Conservation (phyloP, 1,140 invertebrate species). For the Neodiprion pinetum region DNA sequence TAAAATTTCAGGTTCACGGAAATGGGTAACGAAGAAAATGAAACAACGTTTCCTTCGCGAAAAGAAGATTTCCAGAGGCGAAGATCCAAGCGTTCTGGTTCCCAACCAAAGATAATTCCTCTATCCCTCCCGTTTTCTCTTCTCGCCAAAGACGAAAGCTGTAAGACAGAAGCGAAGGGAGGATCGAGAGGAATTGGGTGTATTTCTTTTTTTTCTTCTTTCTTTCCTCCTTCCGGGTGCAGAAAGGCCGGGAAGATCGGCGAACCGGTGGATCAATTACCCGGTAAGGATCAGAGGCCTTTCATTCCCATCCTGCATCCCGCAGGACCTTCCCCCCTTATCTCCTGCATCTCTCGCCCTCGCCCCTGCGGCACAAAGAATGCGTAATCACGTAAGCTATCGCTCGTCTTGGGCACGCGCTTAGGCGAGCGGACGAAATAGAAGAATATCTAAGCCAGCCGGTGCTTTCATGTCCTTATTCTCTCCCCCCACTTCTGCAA, state of each 20-base stretch:
- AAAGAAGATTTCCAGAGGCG: too few relatives aligned
- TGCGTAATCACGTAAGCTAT: slow-evolving; percentile 7
- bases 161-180: too few relatives aligned
- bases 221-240: background rate
- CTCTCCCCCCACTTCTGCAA: background rate
- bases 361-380: slow-evolving; percentile 2
- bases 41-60: too few relatives aligned
- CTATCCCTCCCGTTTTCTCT: too few relatives aligned
- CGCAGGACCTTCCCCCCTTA: slow-evolving; percentile 3
- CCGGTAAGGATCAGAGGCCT: slow-evolving; percentile 19
- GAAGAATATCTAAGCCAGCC: slow-evolving; percentile 21
- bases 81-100: too few relatives aligned
- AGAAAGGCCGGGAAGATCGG: background rate
- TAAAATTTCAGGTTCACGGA: background rate
- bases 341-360: background rate
- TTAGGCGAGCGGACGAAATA: background rate
- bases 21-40: background rate
- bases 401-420: background rate
- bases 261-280: slow-evolving; percentile 10
- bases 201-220: background rate
- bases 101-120: too few relatives aligned
- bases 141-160: too few relatives aligned
- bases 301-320: slow-evolving; percentile 10
- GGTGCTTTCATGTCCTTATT: background rate
- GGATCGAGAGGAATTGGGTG: too few relatives aligned